phyloP scores from a whole-genome alignment of 2,888 invertebrate genomes.

The Phortica okadai region DNA sequence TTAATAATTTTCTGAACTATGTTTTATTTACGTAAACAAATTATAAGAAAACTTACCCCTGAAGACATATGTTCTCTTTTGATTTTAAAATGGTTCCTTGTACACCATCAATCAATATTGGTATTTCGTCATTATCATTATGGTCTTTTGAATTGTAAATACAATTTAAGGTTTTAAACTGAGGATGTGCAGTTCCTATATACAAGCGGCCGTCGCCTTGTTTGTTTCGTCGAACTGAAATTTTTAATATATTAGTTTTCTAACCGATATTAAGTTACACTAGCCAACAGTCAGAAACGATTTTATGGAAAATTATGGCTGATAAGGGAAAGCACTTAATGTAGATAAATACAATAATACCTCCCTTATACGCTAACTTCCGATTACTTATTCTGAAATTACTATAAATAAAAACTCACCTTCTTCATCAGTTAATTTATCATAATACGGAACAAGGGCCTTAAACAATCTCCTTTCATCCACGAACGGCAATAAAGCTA shows the following conservation, averaged over 20 bases:
- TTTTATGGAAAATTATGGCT: too few species aligned
- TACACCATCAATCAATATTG: constrained; percentile 87
- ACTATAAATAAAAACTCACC: constrained; percentile 76
- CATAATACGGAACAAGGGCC: constrained; percentile 89
- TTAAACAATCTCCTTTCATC: constrained; percentile 93
- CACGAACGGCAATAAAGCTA: constrained; percentile 97
- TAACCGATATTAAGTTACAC: neutral
- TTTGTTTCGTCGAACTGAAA: constrained; percentile 85
- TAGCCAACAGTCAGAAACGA: neutral
- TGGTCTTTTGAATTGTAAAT: constrained; percentile 81
- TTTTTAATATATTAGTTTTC: neutral
- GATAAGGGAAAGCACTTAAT: too few species aligned
- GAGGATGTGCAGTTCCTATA: constrained; percentile 83
- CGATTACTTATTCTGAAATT: neutral
- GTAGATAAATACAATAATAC: too few species aligned
- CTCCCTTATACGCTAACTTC: too few species aligned
- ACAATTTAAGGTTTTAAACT: constrained; percentile 83
- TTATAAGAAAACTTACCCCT: constrained; percentile 80
- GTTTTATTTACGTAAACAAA: neutral
- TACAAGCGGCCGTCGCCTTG: constrained; percentile 94
- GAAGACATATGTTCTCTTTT: constrained; percentile 82
- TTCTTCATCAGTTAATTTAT: constrained; percentile 88
- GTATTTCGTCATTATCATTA: constrained; percentile 78
- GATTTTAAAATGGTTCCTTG: constrained; percentile 87
- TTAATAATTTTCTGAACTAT: neutral